A percentile compares a stretch with the other conserved stretches of the same genome.
These are phyloP conservation scores for Pseudochaenichthys georgianus DNA, from an alignment of 2,797 vertebrate genomes.

Conservation along the genomic window DNA sequence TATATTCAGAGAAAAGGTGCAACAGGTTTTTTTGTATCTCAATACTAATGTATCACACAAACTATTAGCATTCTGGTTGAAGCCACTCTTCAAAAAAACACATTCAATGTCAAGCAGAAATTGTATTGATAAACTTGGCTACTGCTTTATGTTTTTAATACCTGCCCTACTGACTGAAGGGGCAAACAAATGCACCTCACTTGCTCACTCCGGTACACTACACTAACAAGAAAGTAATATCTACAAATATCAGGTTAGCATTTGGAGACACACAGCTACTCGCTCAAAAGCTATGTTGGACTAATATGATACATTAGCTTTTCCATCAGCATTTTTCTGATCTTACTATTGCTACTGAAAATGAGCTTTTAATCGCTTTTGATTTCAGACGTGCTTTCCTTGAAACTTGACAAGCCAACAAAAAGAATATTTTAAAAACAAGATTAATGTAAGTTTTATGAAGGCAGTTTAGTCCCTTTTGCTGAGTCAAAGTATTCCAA, in stretches of 20 bases:
- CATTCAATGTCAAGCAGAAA: not conserved
- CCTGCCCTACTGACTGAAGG: conserved; percentile 3
- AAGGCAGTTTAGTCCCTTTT: conserved; percentile 40
- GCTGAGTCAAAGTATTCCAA: conserved; percentile 59
- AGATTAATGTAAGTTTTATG: conserved; percentile 57
- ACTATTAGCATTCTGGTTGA: not conserved
- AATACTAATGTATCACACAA: not conserved
- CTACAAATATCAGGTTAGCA: conserved; percentile 5
- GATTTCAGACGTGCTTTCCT: conserved; percentile 41
- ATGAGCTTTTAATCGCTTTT: conserved; percentile 28
- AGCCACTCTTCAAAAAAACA: too few species aligned
- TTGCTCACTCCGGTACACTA: not conserved
- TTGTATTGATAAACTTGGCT: not conserved
- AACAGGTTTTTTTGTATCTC: not conserved
- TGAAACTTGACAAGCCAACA: conserved; percentile 43
- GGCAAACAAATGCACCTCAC: not conserved
- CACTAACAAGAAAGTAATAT: conserved; percentile 1
- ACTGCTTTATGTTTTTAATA: not conserved
- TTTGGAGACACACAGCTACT: not conserved
- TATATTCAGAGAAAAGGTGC: conserved; percentile 1
- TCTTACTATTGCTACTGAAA: conserved; percentile 12
- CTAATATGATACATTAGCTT: conserved; percentile 23
- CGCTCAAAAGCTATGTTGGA: not conserved
- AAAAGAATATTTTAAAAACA: conserved; percentile 52
- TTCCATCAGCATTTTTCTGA: conserved; percentile 24